A percentile compares a stretch with the other conserved stretches of the same genome.
Evolutionary conservation across 2,113 vertebrate species (phyloP).

Genomic region (Cromileptes altivelis): DNA sequence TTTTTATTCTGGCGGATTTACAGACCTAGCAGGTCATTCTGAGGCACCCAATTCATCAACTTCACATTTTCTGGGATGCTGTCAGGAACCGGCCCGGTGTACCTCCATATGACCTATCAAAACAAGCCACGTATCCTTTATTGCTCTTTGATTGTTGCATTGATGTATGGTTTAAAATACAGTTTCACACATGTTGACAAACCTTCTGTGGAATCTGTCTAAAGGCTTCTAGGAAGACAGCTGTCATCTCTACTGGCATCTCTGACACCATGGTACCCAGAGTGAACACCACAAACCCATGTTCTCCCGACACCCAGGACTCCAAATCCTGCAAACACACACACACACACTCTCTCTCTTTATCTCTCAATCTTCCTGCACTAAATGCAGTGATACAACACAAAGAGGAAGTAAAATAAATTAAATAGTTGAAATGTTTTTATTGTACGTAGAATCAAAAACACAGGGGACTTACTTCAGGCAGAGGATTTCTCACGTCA

Average conservation of each 20-base stretch:
- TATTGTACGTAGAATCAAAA: neutral
- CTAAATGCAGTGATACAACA: neutral
- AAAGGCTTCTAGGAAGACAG: conserved; percentile 89
- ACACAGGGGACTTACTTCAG: conserved; percentile 64
- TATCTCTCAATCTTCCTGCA: neutral
- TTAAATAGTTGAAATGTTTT: neutral
- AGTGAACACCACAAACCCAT: conserved; percentile 94
- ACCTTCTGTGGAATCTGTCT: conserved; percentile 92
- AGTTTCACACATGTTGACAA: neutral
- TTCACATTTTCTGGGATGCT: conserved; percentile 89
- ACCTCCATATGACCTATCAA: conserved; percentile 92
- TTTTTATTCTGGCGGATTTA: neutral
- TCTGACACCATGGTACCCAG: conserved; percentile 91
- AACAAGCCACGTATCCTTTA: neutral
- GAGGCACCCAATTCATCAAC: conserved; percentile 94
- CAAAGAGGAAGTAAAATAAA: neutral
- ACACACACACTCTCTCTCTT: neutral
- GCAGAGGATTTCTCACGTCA: conserved; percentile 72
- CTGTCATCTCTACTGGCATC: conserved; percentile 87
- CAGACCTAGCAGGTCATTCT: conserved; percentile 93
- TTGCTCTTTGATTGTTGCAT: neutral
- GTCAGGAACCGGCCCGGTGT: conserved; percentile 83
- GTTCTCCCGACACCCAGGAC: conserved; percentile 91
- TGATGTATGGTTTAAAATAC: neutral
- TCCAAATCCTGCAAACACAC: conserved; percentile 88